Conservation (phyloP, 2,113 vertebrate genomes). For the Tupaia chinensis region DNA sequence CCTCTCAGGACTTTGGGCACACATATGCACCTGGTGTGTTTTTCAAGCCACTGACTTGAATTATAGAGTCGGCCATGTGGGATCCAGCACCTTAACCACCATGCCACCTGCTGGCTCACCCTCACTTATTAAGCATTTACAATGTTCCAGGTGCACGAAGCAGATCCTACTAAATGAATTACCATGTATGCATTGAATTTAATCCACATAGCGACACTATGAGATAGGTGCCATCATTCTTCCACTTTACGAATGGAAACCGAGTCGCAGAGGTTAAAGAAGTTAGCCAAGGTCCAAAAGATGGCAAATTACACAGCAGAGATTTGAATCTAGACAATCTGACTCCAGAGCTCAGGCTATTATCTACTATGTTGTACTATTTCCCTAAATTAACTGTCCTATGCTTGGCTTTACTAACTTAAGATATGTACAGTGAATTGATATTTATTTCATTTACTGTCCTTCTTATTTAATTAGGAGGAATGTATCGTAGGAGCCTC, state of each 20-base stretch:
- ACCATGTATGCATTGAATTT: not conserved
- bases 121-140: not conserved
- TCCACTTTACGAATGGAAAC: conserved; percentile 51
- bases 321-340: conserved; percentile 62
- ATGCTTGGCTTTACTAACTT: conserved; percentile 26
- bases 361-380: conserved; percentile 14
- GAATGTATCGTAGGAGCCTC: conserved; percentile 27
- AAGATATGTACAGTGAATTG: conserved; percentile 32
- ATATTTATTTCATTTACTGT: conserved; percentile 68
- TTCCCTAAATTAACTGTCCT: conserved; percentile 57
- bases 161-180: not conserved
- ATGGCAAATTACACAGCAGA: conserved; percentile 53
- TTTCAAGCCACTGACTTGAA: no score
- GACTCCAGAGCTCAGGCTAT: conserved; percentile 66
- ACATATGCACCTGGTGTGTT: no score
- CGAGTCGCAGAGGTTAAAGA: conserved; percentile 51
- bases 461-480: conserved; percentile 53
- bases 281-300: conserved; percentile 62
- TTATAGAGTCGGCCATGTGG: no score
- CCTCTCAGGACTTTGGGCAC: no score
- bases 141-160: not conserved
- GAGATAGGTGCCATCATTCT: not conserved
- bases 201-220: not conserved
- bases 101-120: no score
- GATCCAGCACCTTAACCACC: no score